Evolutionary conservation across 2,888 invertebrate genomes (phyloP), one percentile per base, ranked within the genome.

Genomic region (Sinohyriopsis cumingii): DNA sequence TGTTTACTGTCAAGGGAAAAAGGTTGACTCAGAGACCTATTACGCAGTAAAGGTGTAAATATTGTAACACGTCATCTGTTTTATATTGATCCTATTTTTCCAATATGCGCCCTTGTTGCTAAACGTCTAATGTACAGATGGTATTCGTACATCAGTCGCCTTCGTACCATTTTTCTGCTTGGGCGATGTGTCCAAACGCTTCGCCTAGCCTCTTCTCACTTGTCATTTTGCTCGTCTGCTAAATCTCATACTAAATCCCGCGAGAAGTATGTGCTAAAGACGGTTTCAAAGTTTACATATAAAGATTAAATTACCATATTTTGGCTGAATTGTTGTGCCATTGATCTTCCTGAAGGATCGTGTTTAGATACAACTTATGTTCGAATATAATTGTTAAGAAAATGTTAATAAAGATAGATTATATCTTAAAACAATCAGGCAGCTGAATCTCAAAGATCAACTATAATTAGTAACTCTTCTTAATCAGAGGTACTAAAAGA

Each of bases 161-260:
- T 45, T 45, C 45, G 45, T 78, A 87, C 87, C 86, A 88, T 84
- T 88, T 88, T 69, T 88, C 87, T 24, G 88, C 88, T 45, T 84
- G 75, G 68, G 80, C 78, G 28, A 88, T 72, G 72, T 87, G 87
- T 59, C 81, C 85, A 60, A 77, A 65, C 5, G 83, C 88, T 73
- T 88, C 88, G n/a, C 77, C 72, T n/a, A 83, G 70, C 73, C 85
- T 87, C 69, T 77, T 83, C 68, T 87, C 84, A 62, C 45, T 24
- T n/a, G 45, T 33, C 45, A 45, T 45, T 45, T 45, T 45, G 45
- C 45, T 45, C 60, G 60, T 60, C 60, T 60, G 60, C 60, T 60
- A 60, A 57, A 60, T 60, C 25, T 24, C 60, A 28, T 12, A 19
- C 7, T n/a, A 25, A 19, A 24, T 25, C 60, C 25, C 60, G 60